phyloP scores from a whole-genome alignment of 2,113 vertebrate species.

The Sphyrna mokarran region DNA sequence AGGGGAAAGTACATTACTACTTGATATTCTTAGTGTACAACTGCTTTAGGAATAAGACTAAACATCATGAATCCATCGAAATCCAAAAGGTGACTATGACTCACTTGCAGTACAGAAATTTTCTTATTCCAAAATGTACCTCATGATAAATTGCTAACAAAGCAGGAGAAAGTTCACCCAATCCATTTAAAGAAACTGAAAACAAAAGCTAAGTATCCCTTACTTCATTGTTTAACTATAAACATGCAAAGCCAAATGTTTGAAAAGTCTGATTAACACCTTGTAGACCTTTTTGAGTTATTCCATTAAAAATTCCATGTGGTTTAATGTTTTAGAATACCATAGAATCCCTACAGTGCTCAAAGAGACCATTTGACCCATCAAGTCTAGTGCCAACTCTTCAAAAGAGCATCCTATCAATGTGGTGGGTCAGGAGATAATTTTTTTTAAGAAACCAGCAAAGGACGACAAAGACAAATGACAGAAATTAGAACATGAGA shows the following conservation, averaged over 20 bases:
- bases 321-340: too few relatives aligned
- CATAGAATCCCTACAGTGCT: too few relatives aligned
- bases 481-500: too few relatives aligned
- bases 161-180: neutral
- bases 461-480: too few relatives aligned
- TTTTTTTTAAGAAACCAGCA: too few relatives aligned
- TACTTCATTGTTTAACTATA: neutral
- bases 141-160: neutral
- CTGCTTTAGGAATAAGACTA: neutral
- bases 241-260: neutral
- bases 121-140: neutral
- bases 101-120: neutral
- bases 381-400: too few relatives aligned
- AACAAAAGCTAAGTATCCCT: neutral
- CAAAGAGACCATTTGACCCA: too few relatives aligned
- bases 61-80: neutral
- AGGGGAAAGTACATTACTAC: neutral
- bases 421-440: too few relatives aligned
- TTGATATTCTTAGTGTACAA: neutral
- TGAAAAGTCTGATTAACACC: neutral
- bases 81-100: neutral
- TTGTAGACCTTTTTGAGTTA: neutral
- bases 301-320: neutral
- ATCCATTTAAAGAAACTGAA: neutral
- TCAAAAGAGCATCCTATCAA: too few relatives aligned